Evolutionary conservation across 2,113 vertebrate genomes (phyloP).

Genomic region (Pantherophis guttatus): DNA sequence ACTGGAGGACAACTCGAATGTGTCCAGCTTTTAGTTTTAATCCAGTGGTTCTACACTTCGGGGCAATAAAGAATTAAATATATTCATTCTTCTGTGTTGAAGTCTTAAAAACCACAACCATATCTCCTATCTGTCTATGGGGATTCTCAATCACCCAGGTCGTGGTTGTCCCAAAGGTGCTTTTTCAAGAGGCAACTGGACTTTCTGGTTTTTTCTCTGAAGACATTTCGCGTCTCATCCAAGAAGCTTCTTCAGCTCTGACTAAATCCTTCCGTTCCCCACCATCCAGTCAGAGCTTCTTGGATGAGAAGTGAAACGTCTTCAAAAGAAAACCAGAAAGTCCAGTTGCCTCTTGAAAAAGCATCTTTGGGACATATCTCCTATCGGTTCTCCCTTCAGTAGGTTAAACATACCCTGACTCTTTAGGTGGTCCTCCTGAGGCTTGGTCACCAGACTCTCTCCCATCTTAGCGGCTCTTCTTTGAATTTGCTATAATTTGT

Average conservation of each 20-base stretch:
- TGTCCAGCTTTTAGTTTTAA: not conserved
- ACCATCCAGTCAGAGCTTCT: too few species aligned
- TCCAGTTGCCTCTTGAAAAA: too few species aligned
- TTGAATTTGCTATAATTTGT: not conserved
- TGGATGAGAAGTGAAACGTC: too few species aligned
- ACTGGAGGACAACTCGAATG: not conserved
- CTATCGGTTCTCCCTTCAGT: not conserved
- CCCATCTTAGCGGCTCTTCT: not conserved
- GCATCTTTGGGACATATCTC: too few species aligned
- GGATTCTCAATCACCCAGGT: too few species aligned
- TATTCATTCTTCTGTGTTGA: not conserved
- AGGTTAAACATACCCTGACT: not conserved
- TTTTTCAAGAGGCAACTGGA: too few species aligned
- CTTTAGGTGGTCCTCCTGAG: not conserved
- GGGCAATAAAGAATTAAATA: not conserved
- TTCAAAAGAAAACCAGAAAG: too few species aligned
- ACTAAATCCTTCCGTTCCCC: too few species aligned
- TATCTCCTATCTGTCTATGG: not conserved
- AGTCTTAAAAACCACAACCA: not conserved
- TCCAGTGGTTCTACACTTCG: not conserved
- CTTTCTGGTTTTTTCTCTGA: too few species aligned
- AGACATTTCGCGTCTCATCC: too few species aligned
- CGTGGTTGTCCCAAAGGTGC: too few species aligned
- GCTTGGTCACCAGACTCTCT: not conserved
- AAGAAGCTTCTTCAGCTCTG: too few species aligned